Evolutionary conservation across 2,113 vertebrate species (phyloP), one percentile per base, ranked within the genome.

Genomic region (Lepidothrix coronata): DNA sequence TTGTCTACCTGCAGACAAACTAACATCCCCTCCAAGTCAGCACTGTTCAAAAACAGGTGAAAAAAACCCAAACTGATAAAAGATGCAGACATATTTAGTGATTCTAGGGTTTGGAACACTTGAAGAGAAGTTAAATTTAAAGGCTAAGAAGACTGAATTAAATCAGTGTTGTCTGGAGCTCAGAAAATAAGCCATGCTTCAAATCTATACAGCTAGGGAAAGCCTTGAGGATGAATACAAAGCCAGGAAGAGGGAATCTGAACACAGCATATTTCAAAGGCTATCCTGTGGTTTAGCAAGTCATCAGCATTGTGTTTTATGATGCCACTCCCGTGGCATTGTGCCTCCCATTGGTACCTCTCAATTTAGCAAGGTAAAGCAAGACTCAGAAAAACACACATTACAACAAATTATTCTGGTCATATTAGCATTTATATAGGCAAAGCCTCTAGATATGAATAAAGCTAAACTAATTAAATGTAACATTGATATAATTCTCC

Each of bases 261-360:
- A 55, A 28, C 54, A 31, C 0, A 1, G 27, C 16, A 10, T 17
- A 72, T 72, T 94, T 80, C 61, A 63, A 68, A 72, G 54, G 5
- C 15, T 43, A 4, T 13, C 33, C 41, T n/a, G 21, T 28, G 8
- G 27, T 33, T 39, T 12, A 63, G 33, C 25, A 72, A 63, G 27
- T 3, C 31, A 66, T 24, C 13, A 80, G 12, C 79, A 70, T 1
- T 30, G 6, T 28, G 27, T 7, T 58, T 70, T 31, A n/a, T 43
- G 23, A 12, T 12, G 3, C 46, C 30, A 71, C 15, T 1, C 6
- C n/a, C 11, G 4, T 2, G 10, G 23, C 5, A 4, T 20, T 65
- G 28, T 58, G 18, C 23, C 35, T 59, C n/a, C 35, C 23, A 2
- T 5, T 48, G 17, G 9, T 14, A 51, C 9, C 21, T 75, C 75